Conservation (phyloP, 2,113 vertebrate species). For the Chlamydotis undulata region DNA sequence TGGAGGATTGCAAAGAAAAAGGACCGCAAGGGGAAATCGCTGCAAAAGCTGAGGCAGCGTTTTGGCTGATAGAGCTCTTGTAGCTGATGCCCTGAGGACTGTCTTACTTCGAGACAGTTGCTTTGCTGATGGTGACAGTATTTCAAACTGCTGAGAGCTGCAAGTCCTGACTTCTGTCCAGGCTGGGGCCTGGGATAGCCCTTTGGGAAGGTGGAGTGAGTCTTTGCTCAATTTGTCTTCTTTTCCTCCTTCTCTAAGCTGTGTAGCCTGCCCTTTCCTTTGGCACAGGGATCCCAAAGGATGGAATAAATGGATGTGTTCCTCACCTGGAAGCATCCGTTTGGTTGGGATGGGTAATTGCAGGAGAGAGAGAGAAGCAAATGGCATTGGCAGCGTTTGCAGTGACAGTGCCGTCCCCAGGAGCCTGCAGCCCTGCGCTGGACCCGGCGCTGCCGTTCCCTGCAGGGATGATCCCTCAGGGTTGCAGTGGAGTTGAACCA, state of each 20-base stretch:
- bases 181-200: background rate
- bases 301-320: background rate
- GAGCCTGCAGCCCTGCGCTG: background rate
- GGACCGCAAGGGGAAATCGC: background rate
- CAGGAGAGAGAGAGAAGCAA: background rate
- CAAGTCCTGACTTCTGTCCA: background rate
- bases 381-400: background rate
- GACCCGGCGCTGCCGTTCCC: background rate
- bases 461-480: background rate
- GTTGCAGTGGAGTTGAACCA: background rate
- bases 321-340: background rate
- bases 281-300: background rate
- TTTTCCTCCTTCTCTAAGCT: background rate
- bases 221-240: background rate
- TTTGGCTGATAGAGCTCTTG: background rate
- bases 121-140: slow-evolving; percentile 12
- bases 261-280: background rate
- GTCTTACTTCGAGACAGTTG: background rate
- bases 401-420: background rate
- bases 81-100: background rate
- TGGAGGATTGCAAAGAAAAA: background rate
- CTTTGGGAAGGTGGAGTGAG: background rate
- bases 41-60: background rate
- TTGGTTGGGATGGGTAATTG: background rate
- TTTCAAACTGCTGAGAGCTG: slow-evolving; percentile 27